Evolutionary conservation across 2,113 vertebrate species (phyloP), one percentile per base, ranked within the genome.

Genomic region (Saccopteryx leptura): DNA sequence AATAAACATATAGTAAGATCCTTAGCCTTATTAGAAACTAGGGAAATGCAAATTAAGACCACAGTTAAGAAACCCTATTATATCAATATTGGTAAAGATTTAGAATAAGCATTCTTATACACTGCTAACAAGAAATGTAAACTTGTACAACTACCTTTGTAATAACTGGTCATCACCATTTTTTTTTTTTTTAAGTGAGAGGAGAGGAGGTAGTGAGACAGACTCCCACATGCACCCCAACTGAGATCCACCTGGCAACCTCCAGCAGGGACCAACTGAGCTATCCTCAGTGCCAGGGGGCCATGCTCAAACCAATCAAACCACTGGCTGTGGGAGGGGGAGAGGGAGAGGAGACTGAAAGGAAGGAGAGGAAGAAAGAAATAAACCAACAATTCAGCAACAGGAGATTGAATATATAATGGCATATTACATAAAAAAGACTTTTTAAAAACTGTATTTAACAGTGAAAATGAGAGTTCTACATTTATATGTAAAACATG

Each of bases 31-130:
- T 60, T 33, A 90, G 80, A 31, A 91, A 31, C 7, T 88, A 23
- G 17, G 61, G 54, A 74, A 90, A 80, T 65, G 14, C n/a, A 89
- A 88, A 82, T 66, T 63, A 88, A 69, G 63, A 72, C 50, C 50
- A 91, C 63, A 92, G 58, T 69, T 46, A 89, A 76, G 75, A 94
- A 81, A 39, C 19, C 81, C 21, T 14, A 66, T 48, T 52, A 58
- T 19, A 72, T 10, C 19, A 69, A 26, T 48, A 9, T 4, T 90
- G 81, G 46, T 82, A 88, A 92, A 74, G 31, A 48, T 26, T 56
- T 0, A 4, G 52, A 83, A 39, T 26, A 78, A 17, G 56, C 17
- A 28, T 56, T 76, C n/a, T 60, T 71, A 80, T 1, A 86, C 4
- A 66, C 10, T 33, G 21, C 81, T 26, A 66, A 71, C 0, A 19